These are phyloP conservation scores for Ips typographus DNA, from an alignment of 1,140 invertebrate genomes.

Conservation along the genomic window DNA sequence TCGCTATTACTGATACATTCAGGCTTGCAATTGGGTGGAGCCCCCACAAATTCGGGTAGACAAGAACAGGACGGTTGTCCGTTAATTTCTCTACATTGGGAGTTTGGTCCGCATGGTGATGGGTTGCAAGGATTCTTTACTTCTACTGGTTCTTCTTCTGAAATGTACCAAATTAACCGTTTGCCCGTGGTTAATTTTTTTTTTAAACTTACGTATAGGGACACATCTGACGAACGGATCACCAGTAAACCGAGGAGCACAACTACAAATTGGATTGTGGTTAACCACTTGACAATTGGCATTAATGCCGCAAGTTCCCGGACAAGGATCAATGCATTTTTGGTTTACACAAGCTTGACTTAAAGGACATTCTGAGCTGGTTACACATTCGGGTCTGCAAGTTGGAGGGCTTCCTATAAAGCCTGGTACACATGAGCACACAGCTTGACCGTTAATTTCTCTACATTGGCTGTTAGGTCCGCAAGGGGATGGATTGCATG, in stretches of 20 bases:
- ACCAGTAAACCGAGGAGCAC: slow-evolving; percentile 55
- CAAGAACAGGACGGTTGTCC: slow-evolving; percentile 67
- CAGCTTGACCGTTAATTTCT: slow-evolving; percentile 61
- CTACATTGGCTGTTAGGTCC: slow-evolving; percentile 65
- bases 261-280: slow-evolving; percentile 63
- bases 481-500: slow-evolving; percentile 70
- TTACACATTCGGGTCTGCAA: slow-evolving; percentile 80
- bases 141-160: slow-evolving; percentile 41
- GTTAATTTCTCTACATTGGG: slow-evolving; percentile 66
- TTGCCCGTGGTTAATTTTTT: not conserved
- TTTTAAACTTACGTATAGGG: slow-evolving; percentile 49
- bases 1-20: slow-evolving; percentile 73
- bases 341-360: slow-evolving; percentile 73
- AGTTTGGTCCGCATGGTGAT: slow-evolving; percentile 80
- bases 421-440: slow-evolving; percentile 67
- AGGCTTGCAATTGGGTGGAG: slow-evolving; percentile 71
- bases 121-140: slow-evolving; percentile 68
- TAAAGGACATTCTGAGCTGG: slow-evolving; percentile 76
- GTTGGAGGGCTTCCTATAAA: slow-evolving; percentile 65
- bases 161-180: slow-evolving; percentile 1
- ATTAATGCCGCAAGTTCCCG: slow-evolving; percentile 71
- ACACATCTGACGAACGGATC: slow-evolving; percentile 60
- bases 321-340: slow-evolving; percentile 74
- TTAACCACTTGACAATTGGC: slow-evolving; percentile 73
- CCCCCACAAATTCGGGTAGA: slow-evolving; percentile 64